phyloP scores from a whole-genome alignment of 92 coral and sea anemone genomes.

The Phymanthus crucifer region DNA sequence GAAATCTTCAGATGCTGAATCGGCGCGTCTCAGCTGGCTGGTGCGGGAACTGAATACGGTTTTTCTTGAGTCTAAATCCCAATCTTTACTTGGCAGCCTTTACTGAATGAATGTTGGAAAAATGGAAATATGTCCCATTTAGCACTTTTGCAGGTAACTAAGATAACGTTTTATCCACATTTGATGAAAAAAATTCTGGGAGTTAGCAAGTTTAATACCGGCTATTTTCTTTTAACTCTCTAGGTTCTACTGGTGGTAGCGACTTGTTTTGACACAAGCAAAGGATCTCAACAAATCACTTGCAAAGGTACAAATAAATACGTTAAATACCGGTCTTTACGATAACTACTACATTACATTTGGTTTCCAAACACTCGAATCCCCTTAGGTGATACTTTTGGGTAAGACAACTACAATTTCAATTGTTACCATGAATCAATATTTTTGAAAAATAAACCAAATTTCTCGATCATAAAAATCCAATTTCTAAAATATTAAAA shows the following conservation, averaged over 20 bases:
- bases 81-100: not conserved
- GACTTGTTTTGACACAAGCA: not conserved
- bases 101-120: not conserved
- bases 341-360: not conserved
- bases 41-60: not conserved
- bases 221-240: not conserved
- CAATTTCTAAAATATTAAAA: not conserved
- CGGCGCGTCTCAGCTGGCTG: not conserved
- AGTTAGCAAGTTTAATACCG: not conserved
- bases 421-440: not conserved
- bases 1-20: not conserved
- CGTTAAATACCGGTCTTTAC: not conserved
- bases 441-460: not conserved
- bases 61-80: not conserved
- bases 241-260: slow-evolving; percentile 27
- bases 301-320: slow-evolving; percentile 21
- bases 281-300: not conserved
- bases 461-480: too few relatives aligned
- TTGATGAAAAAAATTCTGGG: not conserved
- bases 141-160: not conserved
- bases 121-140: not conserved
- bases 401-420: not conserved
- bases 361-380: not conserved
- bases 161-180: not conserved
- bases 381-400: not conserved